Evolutionary conservation across 2,113 vertebrate genomes (phyloP), one percentile per base, ranked within the genome.

Genomic region (Ceuthmochares aereus): DNA sequence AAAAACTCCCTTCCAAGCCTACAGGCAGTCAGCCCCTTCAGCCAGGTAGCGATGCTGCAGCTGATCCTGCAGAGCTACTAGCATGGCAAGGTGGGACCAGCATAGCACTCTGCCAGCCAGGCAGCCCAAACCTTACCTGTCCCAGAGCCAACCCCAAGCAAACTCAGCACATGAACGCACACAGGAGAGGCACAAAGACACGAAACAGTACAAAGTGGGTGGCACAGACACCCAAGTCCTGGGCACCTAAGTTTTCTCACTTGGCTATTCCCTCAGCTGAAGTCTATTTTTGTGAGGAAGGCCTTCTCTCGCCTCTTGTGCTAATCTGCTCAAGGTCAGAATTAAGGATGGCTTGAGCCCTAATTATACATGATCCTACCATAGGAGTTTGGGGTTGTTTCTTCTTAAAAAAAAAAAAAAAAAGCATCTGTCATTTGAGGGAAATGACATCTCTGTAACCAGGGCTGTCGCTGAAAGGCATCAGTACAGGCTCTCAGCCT

Each of bases 321-420:
- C 56, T 86, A 80, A 81, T 89, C 85, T 93, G 80, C 83, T 94
- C 73, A 80, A 81, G 56, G 90, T 89, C 84, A 89, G 83, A 93
- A 86, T 78, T 90, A 84, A 91, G 85, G 75, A 92, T 68, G 73
- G 18, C 17, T 49, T 90, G 76, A 94, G 76, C 80, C 60, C 64
- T 87, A 90, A 75, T 90, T 88, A 88, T 10, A 18, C 18, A 55
- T 56, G 54, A 92, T 83, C 59, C 72, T 87, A 73, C 23, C 2
- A 14, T n/a, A 93, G 30, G 34, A 80, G 26, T 9, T 40, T 40
- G 40, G 40, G 51, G 25, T 18, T n/a, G 9, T 20, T 19, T 19
- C 63, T 49, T 51, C 40, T n/a, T 4, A 36, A 27, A 49, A 66
- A 12, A 76, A 68, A 19, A 49, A 82, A 63, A 29, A 42, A 32